These are phyloP conservation scores for Acrocephalus arundinaceus DNA, from an alignment of 2,113 vertebrate species.

Conservation along the genomic window DNA sequence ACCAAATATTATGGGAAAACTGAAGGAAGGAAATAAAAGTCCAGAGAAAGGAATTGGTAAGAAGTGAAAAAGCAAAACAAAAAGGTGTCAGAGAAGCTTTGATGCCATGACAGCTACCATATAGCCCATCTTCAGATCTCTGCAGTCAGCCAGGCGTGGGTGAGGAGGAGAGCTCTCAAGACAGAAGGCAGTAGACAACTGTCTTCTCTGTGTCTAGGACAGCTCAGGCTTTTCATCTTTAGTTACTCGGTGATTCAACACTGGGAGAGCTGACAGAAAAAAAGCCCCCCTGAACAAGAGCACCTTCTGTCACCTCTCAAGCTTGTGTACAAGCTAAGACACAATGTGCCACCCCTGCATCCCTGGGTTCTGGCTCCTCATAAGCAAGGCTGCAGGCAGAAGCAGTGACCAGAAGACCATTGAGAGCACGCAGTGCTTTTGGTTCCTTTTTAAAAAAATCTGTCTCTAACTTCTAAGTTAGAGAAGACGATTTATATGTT, in stretches of 20 bases:
- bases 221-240: conserved; percentile 16
- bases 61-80: conserved; percentile 5
- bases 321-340: background rate
- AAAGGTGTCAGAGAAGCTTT: conserved; percentile 1
- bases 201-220: background rate
- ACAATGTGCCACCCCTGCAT: background rate
- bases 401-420: background rate
- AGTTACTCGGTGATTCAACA: background rate
- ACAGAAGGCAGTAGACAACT: background rate
- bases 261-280: background rate
- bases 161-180: background rate
- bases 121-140: conserved; percentile 4
- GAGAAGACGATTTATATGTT: background rate
- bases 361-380: background rate
- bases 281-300: background rate
- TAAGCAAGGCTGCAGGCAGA: background rate
- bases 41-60: background rate
- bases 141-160: background rate
- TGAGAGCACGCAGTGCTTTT: background rate
- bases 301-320: background rate
- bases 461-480: background rate
- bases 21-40: background rate
- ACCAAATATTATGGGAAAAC: background rate
- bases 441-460: background rate
- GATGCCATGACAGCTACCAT: conserved; percentile 17